Conservation (phyloP, 53 echinoderm and acorn worm species). For the Hippasteria phrygiana region DNA sequence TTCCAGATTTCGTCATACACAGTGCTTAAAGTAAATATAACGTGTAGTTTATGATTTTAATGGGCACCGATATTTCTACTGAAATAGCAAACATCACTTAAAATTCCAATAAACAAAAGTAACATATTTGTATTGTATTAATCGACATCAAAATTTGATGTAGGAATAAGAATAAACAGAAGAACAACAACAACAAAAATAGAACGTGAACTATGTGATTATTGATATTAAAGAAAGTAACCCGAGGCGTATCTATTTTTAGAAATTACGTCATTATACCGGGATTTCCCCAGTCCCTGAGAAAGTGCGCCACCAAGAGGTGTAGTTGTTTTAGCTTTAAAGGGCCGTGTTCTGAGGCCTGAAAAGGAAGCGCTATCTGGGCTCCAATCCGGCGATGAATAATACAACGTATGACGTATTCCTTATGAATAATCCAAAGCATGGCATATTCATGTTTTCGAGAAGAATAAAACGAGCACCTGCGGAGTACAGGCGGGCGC, state of each 20-base stretch:
- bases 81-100: neutral
- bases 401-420: too few relatives aligned
- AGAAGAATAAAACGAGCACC: too few relatives aligned
- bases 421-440: too few relatives aligned
- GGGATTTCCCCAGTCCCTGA: neutral
- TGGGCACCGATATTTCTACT: too few relatives aligned
- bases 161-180: neutral
- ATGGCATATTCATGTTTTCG: too few relatives aligned
- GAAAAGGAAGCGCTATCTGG: too few relatives aligned
- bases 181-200: neutral
- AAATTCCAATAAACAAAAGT: neutral
- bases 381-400: too few relatives aligned
- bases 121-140: neutral
- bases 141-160: neutral
- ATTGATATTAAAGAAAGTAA: neutral
- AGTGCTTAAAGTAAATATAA: neutral
- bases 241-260: neutral
- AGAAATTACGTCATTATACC: neutral
- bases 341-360: too few relatives aligned
- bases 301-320: neutral
- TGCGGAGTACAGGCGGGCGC: too few relatives aligned
- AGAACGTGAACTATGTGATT: conserved; percentile 7
- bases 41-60: neutral
- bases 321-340: neutral
- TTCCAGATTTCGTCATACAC: conserved; percentile 9